Evolutionary conservation across 2,113 vertebrate species (phyloP).

Genomic region (Myrmecophaga tridactyla): DNA sequence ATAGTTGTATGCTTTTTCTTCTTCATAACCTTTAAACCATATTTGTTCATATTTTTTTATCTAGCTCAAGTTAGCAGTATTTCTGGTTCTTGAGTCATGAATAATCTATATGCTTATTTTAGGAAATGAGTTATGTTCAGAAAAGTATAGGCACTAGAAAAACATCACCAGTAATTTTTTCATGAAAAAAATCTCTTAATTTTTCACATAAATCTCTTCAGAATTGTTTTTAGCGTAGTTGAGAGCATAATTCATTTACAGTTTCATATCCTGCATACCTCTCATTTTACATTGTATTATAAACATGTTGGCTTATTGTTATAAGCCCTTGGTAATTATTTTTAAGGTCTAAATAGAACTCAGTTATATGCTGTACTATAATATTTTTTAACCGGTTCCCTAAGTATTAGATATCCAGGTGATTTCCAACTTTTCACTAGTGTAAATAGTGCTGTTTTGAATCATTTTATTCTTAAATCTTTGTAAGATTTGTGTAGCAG

Average conservation of each 20-base stretch:
- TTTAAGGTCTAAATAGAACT: neutral
- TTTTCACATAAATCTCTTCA: neutral
- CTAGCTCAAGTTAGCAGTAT: neutral
- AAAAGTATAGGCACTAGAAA: neutral
- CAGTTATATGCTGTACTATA: neutral
- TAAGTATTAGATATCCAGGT: neutral
- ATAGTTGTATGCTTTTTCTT: neutral
- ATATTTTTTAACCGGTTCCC: neutral
- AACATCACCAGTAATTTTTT: neutral
- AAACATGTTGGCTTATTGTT: neutral
- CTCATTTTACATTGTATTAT: neutral
- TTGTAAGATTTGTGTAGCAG: neutral
- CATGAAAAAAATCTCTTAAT: neutral
- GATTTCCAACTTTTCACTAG: neutral
- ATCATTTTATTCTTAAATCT: neutral
- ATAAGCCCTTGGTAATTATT: neutral
- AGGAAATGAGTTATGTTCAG: neutral
- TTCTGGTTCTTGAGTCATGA: conserved; percentile 12
- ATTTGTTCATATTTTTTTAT: conserved; percentile 30
- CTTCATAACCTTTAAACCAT: neutral
- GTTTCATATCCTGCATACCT: neutral
- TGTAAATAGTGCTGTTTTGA: neutral
- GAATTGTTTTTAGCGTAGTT: neutral
- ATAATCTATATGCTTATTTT: conserved; percentile 12
- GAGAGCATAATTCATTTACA: neutral